These are phyloP conservation scores for Troides helena DNA, from an alignment of 2,888 invertebrate species.

Conservation along the genomic window DNA sequence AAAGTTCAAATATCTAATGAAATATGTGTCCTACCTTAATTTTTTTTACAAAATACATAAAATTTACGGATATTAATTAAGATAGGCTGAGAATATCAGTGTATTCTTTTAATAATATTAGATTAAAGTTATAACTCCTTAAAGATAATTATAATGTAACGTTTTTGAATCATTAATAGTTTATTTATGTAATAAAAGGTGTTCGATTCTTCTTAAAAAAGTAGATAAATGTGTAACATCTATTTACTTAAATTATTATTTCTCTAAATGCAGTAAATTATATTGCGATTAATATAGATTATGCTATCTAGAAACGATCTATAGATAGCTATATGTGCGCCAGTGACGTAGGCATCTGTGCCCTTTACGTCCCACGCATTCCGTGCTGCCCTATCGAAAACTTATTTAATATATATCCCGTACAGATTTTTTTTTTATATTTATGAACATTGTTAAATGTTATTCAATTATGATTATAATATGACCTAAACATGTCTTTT, in stretches of 20 bases:
- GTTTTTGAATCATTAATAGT: no score
- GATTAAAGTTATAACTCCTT: no score
- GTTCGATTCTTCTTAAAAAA: background rate
- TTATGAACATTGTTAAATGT: background rate
- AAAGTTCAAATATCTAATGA: no score
- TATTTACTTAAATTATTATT: background rate
- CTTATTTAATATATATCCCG: background rate
- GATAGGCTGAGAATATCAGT: no score
- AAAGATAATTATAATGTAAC: no score
- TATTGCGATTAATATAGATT: constrained; percentile 18
- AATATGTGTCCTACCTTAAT: no score
- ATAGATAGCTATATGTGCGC: constrained; percentile 42
- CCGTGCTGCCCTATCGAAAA: constrained; percentile 28
- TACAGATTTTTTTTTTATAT: background rate
- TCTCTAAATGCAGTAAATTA: background rate
- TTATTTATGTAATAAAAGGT: no score
- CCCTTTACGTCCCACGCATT: constrained; percentile 67
- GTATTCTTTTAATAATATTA: no score
- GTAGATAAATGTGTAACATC: background rate
- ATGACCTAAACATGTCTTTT: background rate
- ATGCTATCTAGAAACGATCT: constrained; percentile 36
- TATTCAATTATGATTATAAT: background rate
- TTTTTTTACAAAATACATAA: no score
- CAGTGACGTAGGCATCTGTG: constrained; percentile 67
- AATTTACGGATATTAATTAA: no score